Base-by-base conservation (phyloP, 2,888 invertebrate species). In the Caenorhabditis panamensis region DNA sequence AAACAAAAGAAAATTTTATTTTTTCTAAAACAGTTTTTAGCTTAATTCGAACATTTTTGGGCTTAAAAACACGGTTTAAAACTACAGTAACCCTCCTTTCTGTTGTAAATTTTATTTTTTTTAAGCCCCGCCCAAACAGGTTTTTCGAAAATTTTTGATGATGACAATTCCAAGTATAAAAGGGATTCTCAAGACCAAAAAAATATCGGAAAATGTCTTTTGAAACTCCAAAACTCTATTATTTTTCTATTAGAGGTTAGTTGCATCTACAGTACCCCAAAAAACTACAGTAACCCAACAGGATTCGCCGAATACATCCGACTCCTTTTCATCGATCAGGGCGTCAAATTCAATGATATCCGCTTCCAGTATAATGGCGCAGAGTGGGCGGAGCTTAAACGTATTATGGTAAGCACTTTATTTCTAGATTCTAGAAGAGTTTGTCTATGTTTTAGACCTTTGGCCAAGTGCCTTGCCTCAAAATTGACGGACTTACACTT, bases 221-320 rank as follows among this genome's bases (percentile, higher is more conserved):
- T n/a, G n/a, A n/a, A n/a, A n/a, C n/a, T 11, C 69, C 69, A 24
- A 59, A 69, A 61, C 59, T 75, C 9, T 41, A 66, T 31, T 67
- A 67, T 56, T 76, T 76, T 37, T 22, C 59, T 8, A 61, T 76
- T 36, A 61, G 76, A 44, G 75, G 68, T 68, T 9, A 2, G 31
- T 31, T 59, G 36, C 36, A 36, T 36, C 36, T 8, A 36, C 36
- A 36, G 36, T n/a, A n/a, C n/a, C 5, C 36, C 36, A 8, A 36
- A 11, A 11, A 36, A 36, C 36, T 36, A 36, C 11, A 36, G 36
- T 8, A 36, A 36, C 36, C 36, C 36, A 36, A 36, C 28, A 72
- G 75, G 79, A 9, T 75, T 51, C 31, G 79, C 53, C 5, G 79
- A 79, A 16, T 79, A 79, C 63, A 79, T 79, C 44, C 79, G 79